Base-by-base conservation (phyloP, 2,888 invertebrate species). In the Philopedon plagiatum region DNA sequence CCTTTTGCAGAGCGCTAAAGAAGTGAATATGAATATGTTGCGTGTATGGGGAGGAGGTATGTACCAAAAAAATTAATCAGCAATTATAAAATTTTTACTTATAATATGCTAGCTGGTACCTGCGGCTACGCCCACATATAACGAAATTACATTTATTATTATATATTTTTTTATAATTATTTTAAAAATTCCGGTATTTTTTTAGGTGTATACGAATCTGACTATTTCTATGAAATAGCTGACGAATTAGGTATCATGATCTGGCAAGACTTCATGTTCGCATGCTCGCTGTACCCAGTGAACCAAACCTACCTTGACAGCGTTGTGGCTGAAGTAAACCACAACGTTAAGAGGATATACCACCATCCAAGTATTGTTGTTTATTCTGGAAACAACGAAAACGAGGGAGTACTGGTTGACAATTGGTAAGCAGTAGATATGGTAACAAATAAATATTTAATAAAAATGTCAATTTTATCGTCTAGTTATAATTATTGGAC, bases 181-280 rank as follows among this genome's bases (percentile, higher is more conserved):
- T 8, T 11, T 5, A 8, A 56, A 19, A 3, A 26, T 5, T 8
- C 5, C 18, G 18, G 3, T 26, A n/a, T 37, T 56, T 29, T 60
- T 60, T 18, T 49, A 74, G 74, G 98, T 0, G 87, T 96, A 0
- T 99, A 98, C 81, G 98, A 98, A 83, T 91, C 93, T 0, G 94
- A 98, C 77, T 89, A 90, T 68, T 98, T 99, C 85, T 99, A 99
- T 83, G 87, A 92, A 75, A 83, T 92, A 34, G 95, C 97, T 65
- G 98, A 99, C 83, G 89, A 93, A 81, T 87, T 94, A 58, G 99
- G 99, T 0, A 92, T 99, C 54, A 87, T 99, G 80, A 91, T 99
- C 65, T 99, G 98, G 98, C 98, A 99, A 85, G 99, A 99, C 85
- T 92, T 98, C 82, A 95, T 98, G 92, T 99, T 98, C 84, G 98